Conservation (phyloP, 2,113 vertebrate genomes). For the Neodontobutis hainanensis region DNA sequence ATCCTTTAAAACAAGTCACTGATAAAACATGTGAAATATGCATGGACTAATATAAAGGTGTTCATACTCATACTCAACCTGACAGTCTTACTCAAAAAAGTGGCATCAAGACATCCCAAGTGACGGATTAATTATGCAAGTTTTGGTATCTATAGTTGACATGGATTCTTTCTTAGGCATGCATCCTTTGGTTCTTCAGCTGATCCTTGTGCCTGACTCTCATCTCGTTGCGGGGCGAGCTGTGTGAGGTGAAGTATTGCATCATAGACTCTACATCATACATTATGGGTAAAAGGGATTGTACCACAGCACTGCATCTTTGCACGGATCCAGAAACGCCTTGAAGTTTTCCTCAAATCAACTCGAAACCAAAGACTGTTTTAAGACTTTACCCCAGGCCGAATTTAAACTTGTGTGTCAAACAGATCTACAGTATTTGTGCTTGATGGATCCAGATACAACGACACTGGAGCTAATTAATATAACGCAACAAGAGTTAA, state of each 20-base stretch:
- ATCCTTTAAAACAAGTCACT: too few species aligned
- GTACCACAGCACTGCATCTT: conserved; percentile 25
- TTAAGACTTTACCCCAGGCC: background rate
- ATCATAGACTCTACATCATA: conserved; percentile 41
- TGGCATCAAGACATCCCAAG: too few species aligned
- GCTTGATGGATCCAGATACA: background rate
- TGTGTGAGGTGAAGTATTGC: conserved; percentile 35
- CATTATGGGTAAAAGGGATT: conserved; percentile 33
- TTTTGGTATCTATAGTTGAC: background rate
- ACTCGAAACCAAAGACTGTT: conserved; percentile 2
- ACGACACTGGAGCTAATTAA: background rate
- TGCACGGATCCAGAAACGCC: conserved; percentile 4
- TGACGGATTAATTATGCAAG: too few species aligned
- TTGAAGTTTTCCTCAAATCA: conserved; percentile 33
- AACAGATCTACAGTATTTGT: background rate
- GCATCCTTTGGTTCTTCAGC: conserved; percentile 27
- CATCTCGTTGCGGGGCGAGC: conserved; percentile 24
- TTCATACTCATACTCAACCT: too few species aligned
- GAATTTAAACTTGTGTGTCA: conserved; percentile 13
- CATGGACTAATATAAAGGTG: too few species aligned
- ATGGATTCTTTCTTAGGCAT: conserved; percentile 23
- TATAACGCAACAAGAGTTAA: background rate
- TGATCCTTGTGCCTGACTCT: conserved; percentile 13
- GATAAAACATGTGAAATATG: too few species aligned
- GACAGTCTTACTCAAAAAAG: too few species aligned